Base-by-base conservation (phyloP, 53 echinoderm and acorn worm genomes). In the Temnopleurus reevesii region DNA sequence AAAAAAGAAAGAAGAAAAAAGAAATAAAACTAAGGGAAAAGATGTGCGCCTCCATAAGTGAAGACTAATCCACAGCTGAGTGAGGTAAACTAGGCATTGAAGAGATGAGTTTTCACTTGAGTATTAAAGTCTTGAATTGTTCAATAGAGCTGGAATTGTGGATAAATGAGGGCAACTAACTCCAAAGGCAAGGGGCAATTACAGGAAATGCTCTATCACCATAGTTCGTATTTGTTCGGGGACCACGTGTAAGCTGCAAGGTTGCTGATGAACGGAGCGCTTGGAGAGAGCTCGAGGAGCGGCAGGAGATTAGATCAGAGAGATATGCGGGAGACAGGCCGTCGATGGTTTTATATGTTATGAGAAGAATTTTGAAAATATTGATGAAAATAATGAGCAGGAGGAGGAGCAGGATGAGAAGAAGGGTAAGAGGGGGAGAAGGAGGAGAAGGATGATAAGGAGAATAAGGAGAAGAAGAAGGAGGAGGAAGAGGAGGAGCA, bases 51-150 rank as follows among this genome's bases (percentile, higher is more conserved):
- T 31, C 81, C 33, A 26, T 53, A n/a, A n/a, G n/a, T n/a, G n/a
- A n/a, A 51, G 81, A 81, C 53, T 33, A 31, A 81, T 17, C 29
- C n/a, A 81, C 81, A 81, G 30, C 55, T 47, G 53, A 17, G 53
- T 4, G 12, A 81, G 49, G 12, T 26, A 29, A 81, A 12, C 12
- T 4, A 53, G 49, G n/a, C n/a, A n/a, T 54, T 53, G 12, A 81
- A 81, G 19, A 81, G 81, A 31, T 30, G 12, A 26, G 55, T 81
- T 54, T 81, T 79, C 3, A 81, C 51, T 30, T n/a, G n/a, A n/a
- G n/a, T n/a, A n/a, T n/a, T n/a, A 81, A 23, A 53, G 81, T 81
- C 81, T 81, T 81, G 29, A 81, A 81, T 53, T 81, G 34, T 15
- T 27, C 1, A 6, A 81, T 4, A 29, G 81, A 81, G 29, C 3